phyloP scores from a whole-genome alignment of 92 coral and sea anemone genomes.

The Porites evermanni region DNA sequence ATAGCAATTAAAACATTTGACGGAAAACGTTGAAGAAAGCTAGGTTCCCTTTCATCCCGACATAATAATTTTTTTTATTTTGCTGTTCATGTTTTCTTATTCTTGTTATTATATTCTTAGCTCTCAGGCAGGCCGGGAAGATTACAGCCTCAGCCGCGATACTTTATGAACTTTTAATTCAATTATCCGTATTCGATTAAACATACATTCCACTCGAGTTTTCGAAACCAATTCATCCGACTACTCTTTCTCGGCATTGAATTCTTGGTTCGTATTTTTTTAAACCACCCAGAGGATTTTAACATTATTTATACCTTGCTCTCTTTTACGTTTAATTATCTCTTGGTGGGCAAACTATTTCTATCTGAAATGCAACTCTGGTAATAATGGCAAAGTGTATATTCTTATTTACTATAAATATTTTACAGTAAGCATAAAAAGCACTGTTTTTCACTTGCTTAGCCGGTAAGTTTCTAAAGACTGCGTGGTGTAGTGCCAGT shows the following conservation, averaged over 20 bases:
- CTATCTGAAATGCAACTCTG: not conserved
- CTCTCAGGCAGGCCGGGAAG: not conserved
- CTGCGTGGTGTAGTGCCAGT: no score
- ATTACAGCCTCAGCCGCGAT: not conserved
- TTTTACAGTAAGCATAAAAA: no score
- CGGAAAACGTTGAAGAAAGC: no score
- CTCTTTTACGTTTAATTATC: not conserved
- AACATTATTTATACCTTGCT: not conserved
- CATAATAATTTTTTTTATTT: no score
- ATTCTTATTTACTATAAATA: not conserved
- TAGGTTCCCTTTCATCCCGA: no score
- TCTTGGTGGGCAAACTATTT: not conserved
- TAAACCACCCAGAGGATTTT: not conserved
- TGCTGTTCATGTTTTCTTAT: no score
- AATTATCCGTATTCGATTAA: conserved; percentile 1
- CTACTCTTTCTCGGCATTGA: not conserved
- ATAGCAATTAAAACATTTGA: no score
- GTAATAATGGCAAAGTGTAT: no score
- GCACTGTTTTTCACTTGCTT: not conserved
- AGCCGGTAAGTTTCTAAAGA: no score
- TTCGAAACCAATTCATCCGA: not conserved
- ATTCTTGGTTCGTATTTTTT: not conserved
- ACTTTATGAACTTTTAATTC: conserved; percentile 7
- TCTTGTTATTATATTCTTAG: not conserved
- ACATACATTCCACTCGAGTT: not conserved